These are phyloP conservation scores for Ovis aries DNA, from an alignment of 2,113 vertebrate genomes.

Conservation along the genomic window DNA sequence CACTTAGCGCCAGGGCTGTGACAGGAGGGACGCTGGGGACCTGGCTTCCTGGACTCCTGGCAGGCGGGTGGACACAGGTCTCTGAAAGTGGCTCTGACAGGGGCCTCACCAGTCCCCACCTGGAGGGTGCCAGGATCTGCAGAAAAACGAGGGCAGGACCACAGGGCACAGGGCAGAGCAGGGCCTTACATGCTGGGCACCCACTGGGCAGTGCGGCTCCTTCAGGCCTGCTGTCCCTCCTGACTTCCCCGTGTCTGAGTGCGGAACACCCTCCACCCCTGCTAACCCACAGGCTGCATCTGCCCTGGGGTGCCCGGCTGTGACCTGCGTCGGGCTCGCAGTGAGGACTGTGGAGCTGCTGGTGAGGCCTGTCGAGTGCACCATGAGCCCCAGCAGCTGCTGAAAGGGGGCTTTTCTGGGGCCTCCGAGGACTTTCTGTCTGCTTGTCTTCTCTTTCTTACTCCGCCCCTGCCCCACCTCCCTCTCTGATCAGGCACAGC, in stretches of 20 bases:
- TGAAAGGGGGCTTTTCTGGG: not conserved
- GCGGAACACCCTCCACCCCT: accelerated
- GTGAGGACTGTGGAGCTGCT: no score
- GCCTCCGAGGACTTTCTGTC: accelerated
- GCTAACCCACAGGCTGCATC: accelerated
- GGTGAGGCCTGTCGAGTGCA: not conserved
- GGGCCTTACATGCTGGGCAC: no score
- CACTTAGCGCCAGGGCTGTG: not conserved
- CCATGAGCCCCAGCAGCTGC: not conserved
- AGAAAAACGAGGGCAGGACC: not conserved
- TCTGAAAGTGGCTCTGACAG: not conserved
- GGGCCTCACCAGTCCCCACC: not conserved
- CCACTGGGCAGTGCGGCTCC: accelerated
- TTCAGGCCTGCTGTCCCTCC: not conserved
- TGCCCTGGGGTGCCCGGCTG: accelerated
- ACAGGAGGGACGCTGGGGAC: not conserved
- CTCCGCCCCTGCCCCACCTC: accelerated
- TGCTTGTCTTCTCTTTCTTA: not conserved
- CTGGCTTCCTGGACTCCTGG: not conserved
- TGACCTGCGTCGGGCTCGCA: accelerated
- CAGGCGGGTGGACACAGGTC: not conserved
- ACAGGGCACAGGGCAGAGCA: accelerated
- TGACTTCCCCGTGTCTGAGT: not conserved
- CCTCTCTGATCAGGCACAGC: not conserved
- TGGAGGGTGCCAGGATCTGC: not conserved